phyloP scores from a whole-genome alignment of 2,113 vertebrate genomes.

The Gymnarchus niloticus region DNA sequence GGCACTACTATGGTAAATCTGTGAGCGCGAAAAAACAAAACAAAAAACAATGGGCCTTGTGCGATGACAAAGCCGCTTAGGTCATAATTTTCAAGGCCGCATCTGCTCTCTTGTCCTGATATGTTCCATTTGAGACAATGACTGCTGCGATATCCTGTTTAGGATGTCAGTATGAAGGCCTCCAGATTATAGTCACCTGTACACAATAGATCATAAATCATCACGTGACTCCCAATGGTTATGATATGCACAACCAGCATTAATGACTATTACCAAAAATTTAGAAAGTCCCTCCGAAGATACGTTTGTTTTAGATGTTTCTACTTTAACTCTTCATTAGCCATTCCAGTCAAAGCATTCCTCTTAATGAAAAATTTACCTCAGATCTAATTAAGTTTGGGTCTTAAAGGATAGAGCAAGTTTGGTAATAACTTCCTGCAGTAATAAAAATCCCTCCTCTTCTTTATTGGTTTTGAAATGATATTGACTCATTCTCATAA shows the following conservation, averaged over 20 bases:
- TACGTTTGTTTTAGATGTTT: background rate
- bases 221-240: background rate
- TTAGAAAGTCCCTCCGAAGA: background rate
- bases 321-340: conserved; percentile 16
- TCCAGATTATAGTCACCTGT: background rate
- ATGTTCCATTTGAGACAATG: background rate
- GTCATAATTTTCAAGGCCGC: background rate
- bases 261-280: background rate
- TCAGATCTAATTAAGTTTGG: conserved; percentile 21
- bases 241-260: background rate
- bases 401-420: conserved; percentile 25
- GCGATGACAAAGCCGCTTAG: background rate
- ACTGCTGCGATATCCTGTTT: background rate
- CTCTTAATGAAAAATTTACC: background rate
- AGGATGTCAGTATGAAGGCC: background rate
- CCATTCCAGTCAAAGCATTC: background rate
- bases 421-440: conserved; percentile 19
- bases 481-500: conserved; percentile 28
- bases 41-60: background rate
- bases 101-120: background rate
- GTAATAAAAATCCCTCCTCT: conserved; percentile 15
- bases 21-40: no score
- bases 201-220: background rate
- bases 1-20: no score
- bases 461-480: conserved; percentile 24